Evolutionary conservation across 2,888 invertebrate species (phyloP).

Genomic region (Erebia ligea): DNA sequence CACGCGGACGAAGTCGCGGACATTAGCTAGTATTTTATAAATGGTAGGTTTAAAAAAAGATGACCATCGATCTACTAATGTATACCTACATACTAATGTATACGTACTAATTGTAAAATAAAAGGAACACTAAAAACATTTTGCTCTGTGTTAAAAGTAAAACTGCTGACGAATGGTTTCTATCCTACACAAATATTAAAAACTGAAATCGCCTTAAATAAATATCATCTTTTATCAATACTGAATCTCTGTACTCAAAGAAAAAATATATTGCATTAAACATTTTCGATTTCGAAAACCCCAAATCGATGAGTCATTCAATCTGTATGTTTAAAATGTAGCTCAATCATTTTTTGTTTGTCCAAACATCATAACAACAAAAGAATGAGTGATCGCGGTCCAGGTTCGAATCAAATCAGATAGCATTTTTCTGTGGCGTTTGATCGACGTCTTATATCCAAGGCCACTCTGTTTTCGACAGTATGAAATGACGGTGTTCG

Average conservation of each 20-base stretch:
- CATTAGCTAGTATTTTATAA: too few relatives aligned
- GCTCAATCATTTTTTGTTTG: constrained; percentile 44
- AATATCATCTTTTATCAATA: neutral
- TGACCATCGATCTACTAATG: too few relatives aligned
- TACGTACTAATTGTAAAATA: too few relatives aligned
- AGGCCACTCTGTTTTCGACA: constrained; percentile 59
- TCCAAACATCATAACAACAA: constrained; percentile 49
- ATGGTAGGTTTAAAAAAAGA: too few relatives aligned
- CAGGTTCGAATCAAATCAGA: constrained; percentile 50
- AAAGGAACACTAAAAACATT: too few relatives aligned
- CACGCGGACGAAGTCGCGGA: too few relatives aligned
- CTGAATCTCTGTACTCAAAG: neutral
- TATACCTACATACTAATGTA: too few relatives aligned
- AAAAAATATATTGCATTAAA: constrained; percentile 25
- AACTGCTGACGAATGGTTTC: neutral
- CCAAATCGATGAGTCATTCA: constrained; percentile 37
- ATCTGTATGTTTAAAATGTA: constrained; percentile 40
- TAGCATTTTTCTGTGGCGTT: constrained; percentile 60
- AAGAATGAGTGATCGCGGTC: constrained; percentile 69
- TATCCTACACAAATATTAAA: neutral
- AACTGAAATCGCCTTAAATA: neutral
- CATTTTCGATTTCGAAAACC: constrained; percentile 16
- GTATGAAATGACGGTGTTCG: constrained; percentile 40
- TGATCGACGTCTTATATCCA: constrained; percentile 79
- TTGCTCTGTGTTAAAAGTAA: too few relatives aligned